Evolutionary conservation across 2,888 invertebrate genomes (phyloP), one percentile per base, ranked within the genome.

Genomic region (Desoria tigrina): DNA sequence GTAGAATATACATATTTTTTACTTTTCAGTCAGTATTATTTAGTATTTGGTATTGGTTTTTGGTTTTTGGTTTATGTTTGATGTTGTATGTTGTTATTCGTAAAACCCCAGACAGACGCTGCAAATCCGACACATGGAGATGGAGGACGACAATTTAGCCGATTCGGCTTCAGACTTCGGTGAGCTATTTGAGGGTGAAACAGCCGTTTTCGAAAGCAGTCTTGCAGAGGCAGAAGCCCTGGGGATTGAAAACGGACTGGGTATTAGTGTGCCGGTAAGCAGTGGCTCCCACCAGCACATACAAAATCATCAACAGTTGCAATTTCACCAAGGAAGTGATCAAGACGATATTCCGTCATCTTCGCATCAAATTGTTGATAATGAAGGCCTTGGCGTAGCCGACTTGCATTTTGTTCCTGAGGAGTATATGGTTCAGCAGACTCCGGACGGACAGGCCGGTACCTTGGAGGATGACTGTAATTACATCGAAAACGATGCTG

Each of bases 131-230:
- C n/a, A n/a, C n/a, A 32, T 32, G 45, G 26, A 28, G 21, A 66
- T 66, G 49, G 66, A 62, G 16, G 60, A 63, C 2, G 69, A 69
- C 42, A 39, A 50, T 16, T 51, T 65, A n/a, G 37, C 53, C 1
- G 63, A 63, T 45, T 51, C 61, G n/a, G 42, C 60, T 1, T 55
- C 64, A 4, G 66, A 57, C 39, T 66, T 67, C 37, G 69, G 66
- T 37, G 66, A 69, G 11, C 32, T 69, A 24, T 69, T 69, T 27
- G 69, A 69, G 50, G 69, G 69, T 3, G 59, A 65, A 50, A 64
- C 65, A 1, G 63, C 61, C 4, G 57, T 61, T 4, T 68, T 68
- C 53, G 68, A 68, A 28, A 63, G 53, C 21, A 58, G 54, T 23
- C 65, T 65, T 39, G n/a, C 57, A 3, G 57, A 42, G 21, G 42